Conservation (phyloP, 2,113 vertebrate species). For the Halcyon malimbica region DNA sequence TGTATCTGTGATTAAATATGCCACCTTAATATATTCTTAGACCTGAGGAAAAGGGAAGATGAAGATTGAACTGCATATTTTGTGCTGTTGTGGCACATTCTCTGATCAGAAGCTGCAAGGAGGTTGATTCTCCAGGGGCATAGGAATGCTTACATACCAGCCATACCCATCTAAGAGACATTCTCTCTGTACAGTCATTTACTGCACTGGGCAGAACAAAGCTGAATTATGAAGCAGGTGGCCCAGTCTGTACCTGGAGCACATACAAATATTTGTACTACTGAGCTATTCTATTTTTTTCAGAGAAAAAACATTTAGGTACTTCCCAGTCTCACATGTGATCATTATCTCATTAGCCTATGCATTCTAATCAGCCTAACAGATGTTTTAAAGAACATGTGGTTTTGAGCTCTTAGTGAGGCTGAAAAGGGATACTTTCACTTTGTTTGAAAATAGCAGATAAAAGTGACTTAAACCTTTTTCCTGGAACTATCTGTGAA, state of each 20-base stretch:
- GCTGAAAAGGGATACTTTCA: not conserved
- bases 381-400: not conserved
- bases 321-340: constrained; percentile 15
- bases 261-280: not conserved
- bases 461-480: not conserved
- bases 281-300: not conserved
- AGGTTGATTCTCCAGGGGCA: not conserved
- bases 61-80: not conserved
- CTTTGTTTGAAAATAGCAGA: not conserved
- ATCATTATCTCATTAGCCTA: constrained; percentile 1
- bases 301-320: constrained; percentile 30
- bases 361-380: not conserved
- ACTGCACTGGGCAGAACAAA: not conserved
- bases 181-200: not conserved
- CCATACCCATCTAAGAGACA: not conserved
- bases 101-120: not conserved
- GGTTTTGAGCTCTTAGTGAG: not conserved
- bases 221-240: not conserved
- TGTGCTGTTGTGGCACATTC: not conserved
- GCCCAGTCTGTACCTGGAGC: not conserved
- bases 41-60: not conserved
- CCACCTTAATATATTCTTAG: not conserved
- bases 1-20: not conserved
- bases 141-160: not conserved
- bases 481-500: not conserved